These are phyloP conservation scores for Caenorhabditis brenneri DNA, from an alignment of 1,140 invertebrate genomes.

Conservation along the genomic window DNA sequence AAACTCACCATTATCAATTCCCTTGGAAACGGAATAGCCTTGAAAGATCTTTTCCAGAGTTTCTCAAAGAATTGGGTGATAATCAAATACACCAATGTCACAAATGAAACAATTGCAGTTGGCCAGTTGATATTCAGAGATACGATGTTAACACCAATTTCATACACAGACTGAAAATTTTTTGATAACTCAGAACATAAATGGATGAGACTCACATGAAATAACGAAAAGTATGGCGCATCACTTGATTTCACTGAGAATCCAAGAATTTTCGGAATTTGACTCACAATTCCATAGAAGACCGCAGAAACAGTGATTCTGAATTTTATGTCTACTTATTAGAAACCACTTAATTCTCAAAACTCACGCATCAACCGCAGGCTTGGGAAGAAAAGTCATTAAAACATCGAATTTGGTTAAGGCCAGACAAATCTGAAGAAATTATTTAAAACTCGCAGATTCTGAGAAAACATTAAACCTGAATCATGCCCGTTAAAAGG, in stretches of 20 bases:
- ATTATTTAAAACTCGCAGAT: not conserved
- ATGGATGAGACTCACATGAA: conserved; percentile 16
- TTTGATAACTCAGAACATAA: not conserved
- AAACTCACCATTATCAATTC: conserved; percentile 50
- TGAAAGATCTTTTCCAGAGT: not conserved
- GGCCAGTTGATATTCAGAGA: conserved; percentile 55
- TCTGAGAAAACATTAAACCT: not conserved
- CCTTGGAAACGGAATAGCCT: conserved; percentile 28
- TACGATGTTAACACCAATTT: conserved; percentile 51
- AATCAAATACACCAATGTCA: conserved; percentile 59
- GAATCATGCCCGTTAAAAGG: conserved; percentile 38
- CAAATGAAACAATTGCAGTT: conserved; percentile 58
- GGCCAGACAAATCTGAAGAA: conserved; percentile 52
- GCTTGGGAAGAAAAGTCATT: conserved; percentile 51
- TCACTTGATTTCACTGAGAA: conserved; percentile 17
- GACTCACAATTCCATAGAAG: conserved; percentile 33
- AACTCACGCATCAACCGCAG: conserved; percentile 45
- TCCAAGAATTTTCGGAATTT: conserved; percentile 27
- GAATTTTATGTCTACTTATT: not conserved
- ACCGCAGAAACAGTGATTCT: conserved; percentile 45
- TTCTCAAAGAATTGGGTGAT: conserved; percentile 59
- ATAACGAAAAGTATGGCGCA: not conserved
- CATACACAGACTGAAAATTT: conserved; percentile 59
- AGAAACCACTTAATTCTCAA: too few relatives aligned
- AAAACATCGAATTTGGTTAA: conserved; percentile 46